Evolutionary conservation across 2,888 invertebrate species (phyloP).

Genomic region (Lasioglossum vierecki): DNA sequence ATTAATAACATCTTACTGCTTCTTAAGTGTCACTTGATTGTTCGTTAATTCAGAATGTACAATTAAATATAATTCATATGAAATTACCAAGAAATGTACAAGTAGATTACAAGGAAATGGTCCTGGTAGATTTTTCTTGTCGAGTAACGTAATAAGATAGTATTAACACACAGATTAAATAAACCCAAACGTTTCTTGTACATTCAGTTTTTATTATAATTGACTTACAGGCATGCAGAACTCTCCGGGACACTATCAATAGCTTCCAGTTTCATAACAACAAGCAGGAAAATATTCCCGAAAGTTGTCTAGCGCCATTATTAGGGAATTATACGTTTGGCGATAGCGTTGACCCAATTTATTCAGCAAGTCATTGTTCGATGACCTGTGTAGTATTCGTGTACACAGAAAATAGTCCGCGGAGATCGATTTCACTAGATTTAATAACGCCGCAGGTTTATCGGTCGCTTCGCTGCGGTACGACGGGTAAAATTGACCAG

Average conservation of each 20-base stretch:
- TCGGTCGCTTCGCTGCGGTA: slow-evolving; percentile 43
- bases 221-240: neutral
- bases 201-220: neutral
- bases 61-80: neutral
- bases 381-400: neutral
- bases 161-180: neutral
- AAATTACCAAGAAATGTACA: neutral
- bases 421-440: slow-evolving; percentile 46
- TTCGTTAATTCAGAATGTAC: neutral
- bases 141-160: neutral
- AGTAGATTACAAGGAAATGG: neutral
- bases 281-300: neutral
- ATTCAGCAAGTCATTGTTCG: slow-evolving; percentile 9
- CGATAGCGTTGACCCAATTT: neutral
- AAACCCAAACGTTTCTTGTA: neutral
- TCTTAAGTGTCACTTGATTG: neutral
- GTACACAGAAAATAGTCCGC: slow-evolving; percentile 20
- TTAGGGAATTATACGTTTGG: neutral
- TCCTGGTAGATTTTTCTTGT: neutral
- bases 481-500: slow-evolving; percentile 68
- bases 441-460: slow-evolving; percentile 51
- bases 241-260: neutral
- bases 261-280: neutral
- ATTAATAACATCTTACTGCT: neutral
- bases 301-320: neutral